Conservation (phyloP, 1,140 invertebrate genomes). For the Dufourea novaeangliae region DNA sequence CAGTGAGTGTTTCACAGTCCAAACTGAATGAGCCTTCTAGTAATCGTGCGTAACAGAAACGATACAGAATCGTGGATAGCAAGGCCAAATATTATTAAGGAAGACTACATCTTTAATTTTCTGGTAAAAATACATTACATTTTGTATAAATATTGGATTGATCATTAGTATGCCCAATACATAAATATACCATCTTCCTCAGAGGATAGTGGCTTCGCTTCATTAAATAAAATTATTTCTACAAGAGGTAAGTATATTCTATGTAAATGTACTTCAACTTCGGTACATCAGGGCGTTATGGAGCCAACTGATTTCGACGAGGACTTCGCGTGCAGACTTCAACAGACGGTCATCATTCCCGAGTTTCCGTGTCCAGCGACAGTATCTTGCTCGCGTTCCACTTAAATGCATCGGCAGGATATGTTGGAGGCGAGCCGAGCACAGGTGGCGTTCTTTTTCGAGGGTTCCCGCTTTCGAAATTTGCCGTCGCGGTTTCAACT, state of each 20-base stretch:
- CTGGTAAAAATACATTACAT: too few relatives aligned
- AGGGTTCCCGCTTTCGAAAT: slow-evolving; percentile 1
- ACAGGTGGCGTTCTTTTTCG: slow-evolving; percentile 8
- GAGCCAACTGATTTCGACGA: slow-evolving; percentile 4
- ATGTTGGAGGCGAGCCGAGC: neutral
- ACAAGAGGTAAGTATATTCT: neutral
- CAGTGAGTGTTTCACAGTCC: too few relatives aligned
- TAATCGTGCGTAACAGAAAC: too few relatives aligned
- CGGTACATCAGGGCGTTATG: neutral
- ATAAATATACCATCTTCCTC: too few relatives aligned
- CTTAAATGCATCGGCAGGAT: slow-evolving; percentile 21
- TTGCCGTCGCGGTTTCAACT: neutral
- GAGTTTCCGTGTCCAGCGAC: slow-evolving; percentile 38
- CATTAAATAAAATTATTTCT: neutral
- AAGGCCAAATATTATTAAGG: too few relatives aligned
- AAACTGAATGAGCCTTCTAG: too few relatives aligned
- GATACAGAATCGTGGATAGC: too few relatives aligned
- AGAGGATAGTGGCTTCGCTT: neutral
- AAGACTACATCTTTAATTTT: too few relatives aligned
- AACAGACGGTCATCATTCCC: slow-evolving; percentile 33
- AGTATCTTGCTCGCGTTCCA: slow-evolving; percentile 28
- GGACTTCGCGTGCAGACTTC: slow-evolving; percentile 26
- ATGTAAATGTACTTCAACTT: neutral
- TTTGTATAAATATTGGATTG: too few relatives aligned
- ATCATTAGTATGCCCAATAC: too few relatives aligned